These are phyloP conservation scores for Microtus richardsoni DNA, from an alignment of 2,113 vertebrate genomes.

Conservation along the genomic window DNA sequence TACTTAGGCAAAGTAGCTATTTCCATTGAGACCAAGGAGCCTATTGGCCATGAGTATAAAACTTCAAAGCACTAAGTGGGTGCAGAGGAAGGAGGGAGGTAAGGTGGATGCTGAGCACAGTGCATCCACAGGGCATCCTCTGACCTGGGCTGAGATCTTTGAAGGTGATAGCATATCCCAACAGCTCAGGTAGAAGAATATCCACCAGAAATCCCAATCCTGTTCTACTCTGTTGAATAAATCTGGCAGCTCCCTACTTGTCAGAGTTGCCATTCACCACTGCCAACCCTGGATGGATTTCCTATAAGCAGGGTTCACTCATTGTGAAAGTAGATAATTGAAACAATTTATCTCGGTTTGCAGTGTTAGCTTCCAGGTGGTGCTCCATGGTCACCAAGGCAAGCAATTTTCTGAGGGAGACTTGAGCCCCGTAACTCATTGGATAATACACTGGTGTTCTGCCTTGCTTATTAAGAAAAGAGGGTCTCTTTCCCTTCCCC, in stretches of 20 bases:
- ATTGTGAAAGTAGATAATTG: constrained; percentile 86
- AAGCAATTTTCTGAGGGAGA: constrained; percentile 78
- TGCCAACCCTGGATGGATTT: constrained; percentile 85
- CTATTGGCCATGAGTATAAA: background rate
- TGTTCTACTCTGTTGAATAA: constrained; percentile 63
- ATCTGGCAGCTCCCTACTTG: constrained; percentile 70
- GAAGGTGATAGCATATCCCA: background rate
- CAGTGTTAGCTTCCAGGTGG: constrained; percentile 79
- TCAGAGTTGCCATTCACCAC: constrained; percentile 77
- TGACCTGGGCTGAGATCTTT: background rate
- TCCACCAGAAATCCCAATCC: constrained; percentile 76
- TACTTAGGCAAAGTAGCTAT: background rate
- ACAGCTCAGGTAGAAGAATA: constrained; percentile 33
- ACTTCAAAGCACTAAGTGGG: background rate
- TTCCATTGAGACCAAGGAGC: background rate
- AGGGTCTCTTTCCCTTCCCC: background rate
- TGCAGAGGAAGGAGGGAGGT: no score
- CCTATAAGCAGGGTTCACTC: constrained; percentile 85
- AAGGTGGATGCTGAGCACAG: background rate
- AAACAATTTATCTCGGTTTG: constrained; percentile 83
- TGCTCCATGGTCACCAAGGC: constrained; percentile 58
- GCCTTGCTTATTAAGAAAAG: constrained; percentile 67
- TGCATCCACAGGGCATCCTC: background rate
- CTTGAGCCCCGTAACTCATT: constrained; percentile 76
- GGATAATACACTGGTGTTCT: constrained; percentile 48